These are phyloP conservation scores for Tarsius wallacei DNA, from an alignment of 2,797 vertebrate genomes.

Conservation along the genomic window DNA sequence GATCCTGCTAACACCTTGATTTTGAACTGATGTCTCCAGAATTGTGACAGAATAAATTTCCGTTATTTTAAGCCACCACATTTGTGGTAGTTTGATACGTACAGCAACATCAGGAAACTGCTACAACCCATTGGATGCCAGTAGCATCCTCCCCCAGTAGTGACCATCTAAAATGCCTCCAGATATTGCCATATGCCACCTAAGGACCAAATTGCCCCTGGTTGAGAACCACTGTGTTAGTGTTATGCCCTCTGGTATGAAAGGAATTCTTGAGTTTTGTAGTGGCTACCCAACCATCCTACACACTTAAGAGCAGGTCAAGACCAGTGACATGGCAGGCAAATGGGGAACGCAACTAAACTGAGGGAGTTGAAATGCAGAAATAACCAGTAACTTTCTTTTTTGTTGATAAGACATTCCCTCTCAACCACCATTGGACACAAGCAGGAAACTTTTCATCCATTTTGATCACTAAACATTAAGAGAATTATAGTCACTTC, in stretches of 20 bases:
- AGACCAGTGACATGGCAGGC: background rate
- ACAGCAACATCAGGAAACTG: background rate
- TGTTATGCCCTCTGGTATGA: background rate
- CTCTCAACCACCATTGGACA: background rate
- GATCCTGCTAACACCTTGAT: background rate
- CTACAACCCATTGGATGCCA: background rate
- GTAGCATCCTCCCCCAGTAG: background rate
- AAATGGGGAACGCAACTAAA: background rate
- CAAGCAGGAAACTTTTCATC: background rate
- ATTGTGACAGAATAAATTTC: background rate
- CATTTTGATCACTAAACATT: background rate
- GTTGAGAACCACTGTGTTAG: background rate
- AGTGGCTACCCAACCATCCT: background rate
- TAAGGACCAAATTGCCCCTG: background rate
- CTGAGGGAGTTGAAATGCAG: background rate
- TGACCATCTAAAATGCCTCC: background rate
- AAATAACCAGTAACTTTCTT: background rate
- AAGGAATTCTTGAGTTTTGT: accelerated
- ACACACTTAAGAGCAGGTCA: background rate
- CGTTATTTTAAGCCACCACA: background rate
- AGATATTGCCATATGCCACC: background rate
- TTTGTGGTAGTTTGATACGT: background rate
- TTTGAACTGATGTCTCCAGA: background rate
- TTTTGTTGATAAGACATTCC: background rate
- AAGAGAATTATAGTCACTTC: background rate